Percentiles rank a stretch among this genome's conserved stretches.
These are phyloP conservation scores for Cantharis nigra DNA, from an alignment of 2,888 invertebrate genomes.

Conservation along the genomic window DNA sequence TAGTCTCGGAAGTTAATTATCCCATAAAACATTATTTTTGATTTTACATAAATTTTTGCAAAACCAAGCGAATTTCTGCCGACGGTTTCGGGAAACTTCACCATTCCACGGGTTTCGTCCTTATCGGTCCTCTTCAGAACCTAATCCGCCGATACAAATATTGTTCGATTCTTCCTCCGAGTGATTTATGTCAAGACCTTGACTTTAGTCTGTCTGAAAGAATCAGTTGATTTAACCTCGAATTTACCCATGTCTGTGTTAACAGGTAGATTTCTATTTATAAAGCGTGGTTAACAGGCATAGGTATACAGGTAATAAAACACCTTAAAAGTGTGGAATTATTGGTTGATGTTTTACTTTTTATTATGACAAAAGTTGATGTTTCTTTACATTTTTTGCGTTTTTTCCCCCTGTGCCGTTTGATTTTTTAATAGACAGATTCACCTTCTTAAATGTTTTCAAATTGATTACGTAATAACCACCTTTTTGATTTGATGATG, in stretches of 20 bases:
- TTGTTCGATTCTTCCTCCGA: neutral
- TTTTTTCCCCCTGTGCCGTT: neutral
- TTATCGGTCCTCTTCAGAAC: neutral
- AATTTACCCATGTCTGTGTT: constrained; percentile 11
- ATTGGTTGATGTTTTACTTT: neutral
- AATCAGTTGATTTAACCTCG: constrained; percentile 18
- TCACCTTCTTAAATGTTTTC: neutral
- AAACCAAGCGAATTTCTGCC: neutral
- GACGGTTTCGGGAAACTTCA: neutral
- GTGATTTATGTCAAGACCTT: constrained; percentile 22
- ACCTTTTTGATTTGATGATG: neutral
- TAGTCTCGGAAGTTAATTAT: constrained; percentile 4
- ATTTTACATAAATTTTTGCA: neutral
- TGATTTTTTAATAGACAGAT: neutral
- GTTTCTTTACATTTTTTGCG: neutral
- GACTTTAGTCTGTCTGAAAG: constrained; percentile 29
- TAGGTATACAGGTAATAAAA: constrained; percentile 1
- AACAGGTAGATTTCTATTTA: constrained; percentile 42
- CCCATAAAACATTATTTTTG: neutral
- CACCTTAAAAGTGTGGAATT: constrained; percentile 1
- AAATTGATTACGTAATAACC: neutral
- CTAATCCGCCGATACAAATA: neutral
- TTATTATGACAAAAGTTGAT: neutral
- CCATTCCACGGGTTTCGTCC: neutral
- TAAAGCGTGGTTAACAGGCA: constrained; percentile 24